phyloP scores from a whole-genome alignment of 2,888 invertebrate species.

The Monopis laevigella region DNA sequence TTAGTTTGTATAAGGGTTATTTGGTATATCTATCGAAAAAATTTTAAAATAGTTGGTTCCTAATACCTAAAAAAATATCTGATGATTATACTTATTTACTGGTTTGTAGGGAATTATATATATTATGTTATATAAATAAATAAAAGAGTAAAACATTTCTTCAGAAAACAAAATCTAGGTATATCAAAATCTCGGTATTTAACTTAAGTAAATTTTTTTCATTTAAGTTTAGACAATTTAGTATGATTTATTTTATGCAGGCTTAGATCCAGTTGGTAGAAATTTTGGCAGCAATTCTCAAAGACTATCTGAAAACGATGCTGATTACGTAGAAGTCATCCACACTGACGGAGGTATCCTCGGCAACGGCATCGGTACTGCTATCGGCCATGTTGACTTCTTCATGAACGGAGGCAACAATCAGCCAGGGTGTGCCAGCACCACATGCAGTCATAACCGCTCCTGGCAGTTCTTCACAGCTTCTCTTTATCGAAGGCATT shows the following conservation, averaged over 20 bases:
- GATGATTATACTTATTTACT: too few relatives aligned
- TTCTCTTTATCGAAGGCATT: slow-evolving; percentile 12
- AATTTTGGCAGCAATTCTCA: slow-evolving; percentile 25
- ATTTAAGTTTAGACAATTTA: too few relatives aligned
- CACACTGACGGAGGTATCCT: slow-evolving; percentile 14
- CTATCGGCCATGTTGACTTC: slow-evolving; percentile 16
- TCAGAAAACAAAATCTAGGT: too few relatives aligned
- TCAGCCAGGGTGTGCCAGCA: slow-evolving; percentile 16
- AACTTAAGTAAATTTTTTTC: too few relatives aligned
- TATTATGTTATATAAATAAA: too few relatives aligned
- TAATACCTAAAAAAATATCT: too few relatives aligned
- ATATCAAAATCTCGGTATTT: too few relatives aligned
- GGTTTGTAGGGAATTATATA: too few relatives aligned
- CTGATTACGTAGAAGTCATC: slow-evolving; percentile 24
- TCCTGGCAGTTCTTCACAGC: slow-evolving; percentile 17
- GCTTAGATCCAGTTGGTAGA: slow-evolving; percentile 33
- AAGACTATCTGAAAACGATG: slow-evolving; percentile 13
- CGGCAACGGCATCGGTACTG: slow-evolving; percentile 13
- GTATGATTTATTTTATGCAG: slow-evolving; percentile 11
- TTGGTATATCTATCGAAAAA: too few relatives aligned
- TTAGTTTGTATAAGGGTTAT: too few relatives aligned
- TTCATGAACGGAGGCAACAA: slow-evolving; percentile 26
- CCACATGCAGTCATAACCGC: slow-evolving; percentile 17
- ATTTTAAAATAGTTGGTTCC: too few relatives aligned
- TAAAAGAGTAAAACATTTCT: too few relatives aligned